Conservation (phyloP, 2,797 vertebrate genomes). For the Danionella dracula region DNA sequence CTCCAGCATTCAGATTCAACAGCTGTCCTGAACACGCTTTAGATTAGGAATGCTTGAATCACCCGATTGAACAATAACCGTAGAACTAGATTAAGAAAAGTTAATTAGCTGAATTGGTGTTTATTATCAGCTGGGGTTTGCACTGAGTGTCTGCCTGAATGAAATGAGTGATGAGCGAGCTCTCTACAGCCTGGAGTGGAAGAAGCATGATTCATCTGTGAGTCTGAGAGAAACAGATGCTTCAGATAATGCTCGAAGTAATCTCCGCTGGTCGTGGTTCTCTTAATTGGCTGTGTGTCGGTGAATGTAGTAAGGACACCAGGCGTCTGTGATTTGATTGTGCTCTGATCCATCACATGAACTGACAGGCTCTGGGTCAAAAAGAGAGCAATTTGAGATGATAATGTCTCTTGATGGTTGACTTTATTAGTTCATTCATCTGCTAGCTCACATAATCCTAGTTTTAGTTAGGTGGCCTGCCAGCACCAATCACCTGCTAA, state of each 20-base stretch:
- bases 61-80: constrained; percentile 54
- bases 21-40: constrained; percentile 58
- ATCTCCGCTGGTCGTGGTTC: constrained; percentile 6
- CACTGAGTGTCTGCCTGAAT: too few relatives aligned
- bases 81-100: constrained; percentile 40
- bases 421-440: background rate
- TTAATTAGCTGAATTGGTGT: constrained; percentile 46
- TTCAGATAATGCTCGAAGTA: constrained; percentile 1
- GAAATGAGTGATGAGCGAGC: background rate
- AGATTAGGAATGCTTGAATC: constrained; percentile 62
- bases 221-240: constrained; percentile 9
- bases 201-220: background rate
- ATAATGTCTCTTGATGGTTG: background rate
- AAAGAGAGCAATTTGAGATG: background rate
- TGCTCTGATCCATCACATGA: constrained; percentile 63
- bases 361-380: constrained; percentile 52
- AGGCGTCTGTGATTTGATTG: constrained; percentile 54
- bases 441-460: background rate
- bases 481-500: too few relatives aligned
- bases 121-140: constrained; percentile 37
- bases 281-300: background rate
- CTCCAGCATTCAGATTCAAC: constrained; percentile 54
- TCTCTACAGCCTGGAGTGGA: background rate
- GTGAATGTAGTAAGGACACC: constrained; percentile 10
- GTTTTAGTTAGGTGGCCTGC: too few relatives aligned